A percentile compares a stretch with the other conserved stretches of the same genome.
Conservation (phyloP, 23 tunicate genomes). For the Styela clava region DNA sequence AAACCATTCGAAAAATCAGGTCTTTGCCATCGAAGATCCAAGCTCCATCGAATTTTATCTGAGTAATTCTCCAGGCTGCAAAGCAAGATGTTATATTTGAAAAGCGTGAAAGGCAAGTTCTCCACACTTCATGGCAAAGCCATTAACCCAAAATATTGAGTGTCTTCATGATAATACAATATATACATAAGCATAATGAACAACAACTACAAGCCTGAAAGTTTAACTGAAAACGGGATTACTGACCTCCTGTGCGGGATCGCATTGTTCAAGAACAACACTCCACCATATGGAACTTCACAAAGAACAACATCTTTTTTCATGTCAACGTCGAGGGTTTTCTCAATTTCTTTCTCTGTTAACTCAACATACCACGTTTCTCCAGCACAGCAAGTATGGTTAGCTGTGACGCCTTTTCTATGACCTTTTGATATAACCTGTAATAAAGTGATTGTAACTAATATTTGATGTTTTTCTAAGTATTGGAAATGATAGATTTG, state of each 20-base stretch:
- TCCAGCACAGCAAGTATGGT: conserved; percentile 90
- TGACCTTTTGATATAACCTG: conserved; percentile 83
- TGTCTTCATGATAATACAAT: too few relatives aligned
- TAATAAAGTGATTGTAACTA: neutral
- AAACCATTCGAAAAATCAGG: conserved; percentile 83
- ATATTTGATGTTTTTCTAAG: too few relatives aligned
- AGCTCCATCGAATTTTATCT: conserved; percentile 83
- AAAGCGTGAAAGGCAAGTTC: too few relatives aligned
- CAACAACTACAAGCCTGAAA: too few relatives aligned
- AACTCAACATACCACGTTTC: conserved; percentile 94
- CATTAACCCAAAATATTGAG: too few relatives aligned
- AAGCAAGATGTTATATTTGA: too few relatives aligned
- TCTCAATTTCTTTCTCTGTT: conserved; percentile 51
- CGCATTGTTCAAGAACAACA: conserved; percentile 77
- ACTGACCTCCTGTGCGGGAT: conserved; percentile 91
- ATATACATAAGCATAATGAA: too few relatives aligned
- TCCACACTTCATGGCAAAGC: too few relatives aligned
- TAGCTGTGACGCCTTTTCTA: conserved; percentile 58
- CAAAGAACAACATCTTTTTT: conserved; percentile 71
- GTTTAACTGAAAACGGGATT: too few relatives aligned
- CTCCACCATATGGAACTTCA: conserved; percentile 93
- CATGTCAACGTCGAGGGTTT: conserved; percentile 69
- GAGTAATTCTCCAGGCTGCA: conserved; percentile 67
- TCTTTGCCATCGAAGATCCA: conserved; percentile 89
- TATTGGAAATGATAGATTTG: too few relatives aligned